These are phyloP conservation scores for Naja naja DNA, from an alignment of 2,113 vertebrate genomes.

Conservation along the genomic window DNA sequence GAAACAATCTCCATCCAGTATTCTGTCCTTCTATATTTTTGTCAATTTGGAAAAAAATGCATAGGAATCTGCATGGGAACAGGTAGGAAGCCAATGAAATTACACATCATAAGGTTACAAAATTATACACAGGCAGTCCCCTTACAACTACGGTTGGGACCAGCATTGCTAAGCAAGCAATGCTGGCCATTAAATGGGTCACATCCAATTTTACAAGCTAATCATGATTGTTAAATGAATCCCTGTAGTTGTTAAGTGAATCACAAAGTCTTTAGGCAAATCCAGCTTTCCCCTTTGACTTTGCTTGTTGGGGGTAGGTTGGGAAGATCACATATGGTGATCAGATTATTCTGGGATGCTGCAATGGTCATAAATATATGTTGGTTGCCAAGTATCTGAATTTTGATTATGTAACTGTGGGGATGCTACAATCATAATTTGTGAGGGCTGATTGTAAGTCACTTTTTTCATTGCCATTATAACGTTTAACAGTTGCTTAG, in stretches of 20 bases:
- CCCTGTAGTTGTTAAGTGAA: too few species aligned
- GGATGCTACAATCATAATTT: not conserved
- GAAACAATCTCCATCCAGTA: not conserved
- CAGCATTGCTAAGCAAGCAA: not conserved
- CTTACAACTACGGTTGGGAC: not conserved
- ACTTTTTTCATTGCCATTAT: not conserved
- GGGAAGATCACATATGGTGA: not conserved
- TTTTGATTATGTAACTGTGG: not conserved
- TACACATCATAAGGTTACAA: not conserved
- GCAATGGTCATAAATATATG: not conserved
- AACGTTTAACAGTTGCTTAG: not conserved
- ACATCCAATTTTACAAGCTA: not conserved
- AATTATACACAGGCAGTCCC: not conserved
- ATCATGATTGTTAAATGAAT: not conserved
- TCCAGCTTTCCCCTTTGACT: not conserved
- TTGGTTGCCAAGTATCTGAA: not conserved
- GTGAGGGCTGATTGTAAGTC: not conserved
- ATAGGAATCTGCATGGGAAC: not conserved
- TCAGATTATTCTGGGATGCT: not conserved
- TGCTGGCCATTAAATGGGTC: not conserved
- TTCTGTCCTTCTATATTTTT: not conserved
- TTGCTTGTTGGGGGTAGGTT: not conserved
- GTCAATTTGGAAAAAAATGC: not conserved
- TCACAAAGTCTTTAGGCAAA: not conserved
- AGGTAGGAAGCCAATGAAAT: not conserved